Conservation (phyloP, 1,140 invertebrate species). For the Papilio dardanus region DNA sequence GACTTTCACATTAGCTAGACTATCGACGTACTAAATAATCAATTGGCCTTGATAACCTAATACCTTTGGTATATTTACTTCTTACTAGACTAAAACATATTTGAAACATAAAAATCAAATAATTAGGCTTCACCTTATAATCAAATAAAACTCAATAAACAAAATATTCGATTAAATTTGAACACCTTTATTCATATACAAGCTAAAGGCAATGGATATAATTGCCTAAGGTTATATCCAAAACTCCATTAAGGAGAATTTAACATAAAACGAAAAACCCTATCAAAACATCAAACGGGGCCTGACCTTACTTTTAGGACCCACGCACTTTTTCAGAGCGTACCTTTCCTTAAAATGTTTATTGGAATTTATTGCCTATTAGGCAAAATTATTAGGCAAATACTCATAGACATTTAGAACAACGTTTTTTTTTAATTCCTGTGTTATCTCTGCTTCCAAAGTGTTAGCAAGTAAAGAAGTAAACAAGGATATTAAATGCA, state of each 20-base stretch:
- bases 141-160: background rate
- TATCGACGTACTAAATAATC: background rate
- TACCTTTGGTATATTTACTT: background rate
- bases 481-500: background rate
- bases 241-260: conserved; percentile 10
- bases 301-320: background rate
- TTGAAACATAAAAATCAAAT: background rate
- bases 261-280: conserved; percentile 20
- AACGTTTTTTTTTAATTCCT: background rate
- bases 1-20: conserved; percentile 2
- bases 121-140: background rate
- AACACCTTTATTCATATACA: background rate
- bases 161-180: background rate
- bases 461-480: background rate
- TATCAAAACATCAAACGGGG: conserved; percentile 8
- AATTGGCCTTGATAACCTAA: background rate
- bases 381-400: background rate
- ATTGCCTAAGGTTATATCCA: background rate
- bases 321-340: background rate
- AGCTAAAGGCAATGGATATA: background rate
- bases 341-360: conserved; percentile 7
- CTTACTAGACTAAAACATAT: background rate
- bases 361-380: background rate
- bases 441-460: background rate
- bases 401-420: background rate